These are phyloP conservation scores for Manis pentadactyla DNA, from an alignment of 2,797 vertebrate genomes.

Conservation along the genomic window DNA sequence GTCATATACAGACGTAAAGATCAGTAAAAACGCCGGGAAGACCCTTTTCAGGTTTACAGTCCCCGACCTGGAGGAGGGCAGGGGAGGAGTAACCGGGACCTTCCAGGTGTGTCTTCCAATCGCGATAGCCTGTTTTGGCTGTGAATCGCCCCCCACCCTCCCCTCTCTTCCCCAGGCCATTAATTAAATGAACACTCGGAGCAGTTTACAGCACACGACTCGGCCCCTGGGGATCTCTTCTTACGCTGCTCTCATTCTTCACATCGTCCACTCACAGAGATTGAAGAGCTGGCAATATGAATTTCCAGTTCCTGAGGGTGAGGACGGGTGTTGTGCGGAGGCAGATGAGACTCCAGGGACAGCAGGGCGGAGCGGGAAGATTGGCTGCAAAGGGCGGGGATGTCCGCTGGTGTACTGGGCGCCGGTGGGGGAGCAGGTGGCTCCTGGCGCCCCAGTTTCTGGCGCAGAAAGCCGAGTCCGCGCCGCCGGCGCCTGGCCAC, in stretches of 20 bases:
- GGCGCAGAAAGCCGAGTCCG: neutral
- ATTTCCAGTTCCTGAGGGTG: constrained; percentile 76
- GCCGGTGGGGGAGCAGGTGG: neutral
- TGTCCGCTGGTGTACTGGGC: neutral
- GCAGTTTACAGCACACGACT: constrained; percentile 52
- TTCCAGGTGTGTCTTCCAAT: constrained; percentile 77
- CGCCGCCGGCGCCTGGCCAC: neutral
- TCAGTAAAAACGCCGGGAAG: neutral
- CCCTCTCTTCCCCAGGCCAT: constrained; percentile 51
- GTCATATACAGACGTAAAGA: neutral
- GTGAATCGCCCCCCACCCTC: constrained; percentile 52
- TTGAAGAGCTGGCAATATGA: constrained; percentile 63
- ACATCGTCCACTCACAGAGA: neutral
- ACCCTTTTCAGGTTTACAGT: constrained; percentile 34
- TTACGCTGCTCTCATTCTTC: neutral
- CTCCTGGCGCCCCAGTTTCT: neutral
- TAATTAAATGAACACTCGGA: constrained; percentile 75
- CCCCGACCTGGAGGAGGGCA: constrained; percentile 43
- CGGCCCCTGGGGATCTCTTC: constrained; percentile 66
- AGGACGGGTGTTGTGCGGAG: constrained; percentile 14
- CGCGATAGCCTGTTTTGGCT: constrained; percentile 45
- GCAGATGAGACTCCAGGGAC: neutral
- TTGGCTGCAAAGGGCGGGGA: neutral
- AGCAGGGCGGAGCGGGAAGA: neutral
- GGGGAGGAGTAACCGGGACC: constrained; percentile 59